These are phyloP conservation scores for Pemphigus obesinymphae DNA, from an alignment of 1,140 invertebrate genomes.

Conservation along the genomic window DNA sequence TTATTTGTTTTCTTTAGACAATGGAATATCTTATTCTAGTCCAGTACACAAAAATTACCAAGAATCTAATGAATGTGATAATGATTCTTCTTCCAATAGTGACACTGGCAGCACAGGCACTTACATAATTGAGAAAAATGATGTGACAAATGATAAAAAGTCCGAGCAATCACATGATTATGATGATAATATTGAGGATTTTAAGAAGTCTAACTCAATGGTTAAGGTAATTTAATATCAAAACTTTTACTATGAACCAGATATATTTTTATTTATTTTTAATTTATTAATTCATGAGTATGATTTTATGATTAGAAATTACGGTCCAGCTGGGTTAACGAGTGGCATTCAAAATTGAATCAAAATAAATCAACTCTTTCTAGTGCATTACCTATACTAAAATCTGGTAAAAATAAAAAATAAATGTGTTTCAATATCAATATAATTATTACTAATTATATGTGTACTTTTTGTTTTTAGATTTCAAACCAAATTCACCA, in stretches of 20 bases:
- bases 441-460: neutral
- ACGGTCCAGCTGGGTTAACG: constrained; percentile 30
- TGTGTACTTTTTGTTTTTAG: constrained; percentile 13
- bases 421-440: neutral
- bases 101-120: constrained; percentile 37
- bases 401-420: constrained; percentile 11
- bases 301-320: constrained; percentile 11
- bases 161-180: neutral
- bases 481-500: constrained; percentile 20
- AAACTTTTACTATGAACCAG: neutral
- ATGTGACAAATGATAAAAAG: neutral
- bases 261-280: neutral
- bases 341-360: constrained; percentile 38
- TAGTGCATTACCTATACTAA: neutral
- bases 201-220: constrained; percentile 32
- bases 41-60: constrained; percentile 13
- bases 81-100: constrained; percentile 30
- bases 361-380: neutral
- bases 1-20: neutral
- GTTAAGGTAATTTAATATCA: constrained; percentile 23
- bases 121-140: constrained; percentile 27
- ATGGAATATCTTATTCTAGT: constrained; percentile 21
- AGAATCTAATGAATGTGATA: constrained; percentile 7
- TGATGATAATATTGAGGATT: constrained; percentile 10
- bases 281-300: neutral